A percentile compares a stretch with the other conserved stretches of the same genome.
Conservation (phyloP, 2,113 vertebrate species). For the Artemisiospiza belli region DNA sequence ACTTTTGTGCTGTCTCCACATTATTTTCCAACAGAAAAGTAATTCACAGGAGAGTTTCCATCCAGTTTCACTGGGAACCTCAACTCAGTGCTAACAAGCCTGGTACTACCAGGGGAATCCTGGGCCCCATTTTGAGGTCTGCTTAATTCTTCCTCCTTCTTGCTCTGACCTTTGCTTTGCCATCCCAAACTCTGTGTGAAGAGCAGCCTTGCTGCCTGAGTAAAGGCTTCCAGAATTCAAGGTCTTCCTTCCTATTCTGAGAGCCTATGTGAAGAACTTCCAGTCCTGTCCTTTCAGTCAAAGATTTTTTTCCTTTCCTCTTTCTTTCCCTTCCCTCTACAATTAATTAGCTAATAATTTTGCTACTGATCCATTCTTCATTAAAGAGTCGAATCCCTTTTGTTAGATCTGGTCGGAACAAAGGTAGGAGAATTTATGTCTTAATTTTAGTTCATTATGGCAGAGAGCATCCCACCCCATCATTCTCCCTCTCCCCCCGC, state of each 20-base stretch:
- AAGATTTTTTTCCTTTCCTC: not conserved
- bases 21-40: conserved; percentile 21
- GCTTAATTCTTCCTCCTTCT: not conserved
- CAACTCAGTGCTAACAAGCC: not conserved
- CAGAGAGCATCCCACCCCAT: conserved; percentile 75
- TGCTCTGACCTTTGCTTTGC: not conserved
- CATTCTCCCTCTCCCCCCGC: conserved; percentile 63
- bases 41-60: conserved; percentile 15
- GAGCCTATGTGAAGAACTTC: not conserved
- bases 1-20: not conserved
- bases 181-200: not conserved
- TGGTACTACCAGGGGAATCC: not conserved
- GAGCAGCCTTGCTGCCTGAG: not conserved
- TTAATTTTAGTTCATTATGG: conserved; percentile 85
- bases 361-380: conserved; percentile 78
- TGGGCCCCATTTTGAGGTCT: not conserved
- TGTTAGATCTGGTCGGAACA: conserved; percentile 73
- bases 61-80: not conserved
- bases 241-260: not conserved
- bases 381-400: conserved; percentile 76
- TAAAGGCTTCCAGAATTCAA: not conserved
- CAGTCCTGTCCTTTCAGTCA: not conserved
- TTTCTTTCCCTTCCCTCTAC: conserved; percentile 58
- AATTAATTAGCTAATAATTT: conserved; percentile 86
- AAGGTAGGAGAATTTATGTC: conserved; percentile 85